Evolutionary conservation across 2,113 vertebrate genomes (phyloP).

Genomic region (Cromileptes altivelis): DNA sequence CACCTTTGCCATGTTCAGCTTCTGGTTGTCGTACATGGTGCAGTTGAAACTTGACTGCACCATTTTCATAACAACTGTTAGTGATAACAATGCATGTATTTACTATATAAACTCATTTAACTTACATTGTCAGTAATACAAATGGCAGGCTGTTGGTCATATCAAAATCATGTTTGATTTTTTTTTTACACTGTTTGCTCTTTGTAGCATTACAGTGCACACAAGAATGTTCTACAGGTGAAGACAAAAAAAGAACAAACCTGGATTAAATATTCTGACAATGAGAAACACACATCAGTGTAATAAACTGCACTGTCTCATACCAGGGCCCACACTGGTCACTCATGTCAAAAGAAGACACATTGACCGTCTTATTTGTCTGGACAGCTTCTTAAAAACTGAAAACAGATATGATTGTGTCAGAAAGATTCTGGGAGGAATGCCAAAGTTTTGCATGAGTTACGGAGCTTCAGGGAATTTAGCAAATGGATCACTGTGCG

Average conservation of each 20-base stretch:
- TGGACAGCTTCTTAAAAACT: neutral
- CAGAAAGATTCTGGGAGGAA: constrained; percentile 7
- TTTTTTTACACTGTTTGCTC: no score
- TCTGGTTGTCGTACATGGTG: no score
- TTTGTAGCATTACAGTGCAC: neutral
- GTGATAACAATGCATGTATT: no score
- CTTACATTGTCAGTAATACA: no score
- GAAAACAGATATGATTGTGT: neutral
- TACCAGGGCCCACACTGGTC: no score
- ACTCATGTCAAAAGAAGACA: neutral
- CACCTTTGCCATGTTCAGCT: no score
- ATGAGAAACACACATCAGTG: neutral
- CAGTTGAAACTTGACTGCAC: no score
- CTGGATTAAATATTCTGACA: neutral
- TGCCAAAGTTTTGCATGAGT: neutral
- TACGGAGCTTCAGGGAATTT: constrained; percentile 7
- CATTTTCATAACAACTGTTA: no score
- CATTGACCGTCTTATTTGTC: neutral
- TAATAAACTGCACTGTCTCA: neutral
- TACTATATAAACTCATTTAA: no score
- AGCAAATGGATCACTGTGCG: neutral
- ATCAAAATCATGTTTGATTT: no score
- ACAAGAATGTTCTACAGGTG: neutral
- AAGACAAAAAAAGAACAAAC: neutral
- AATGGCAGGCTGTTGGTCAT: no score